Percentiles rank a stretch among this genome's conserved stretches.
These are phyloP conservation scores for Agrochola lota DNA, from an alignment of 2,888 invertebrate genomes.

Conservation along the genomic window DNA sequence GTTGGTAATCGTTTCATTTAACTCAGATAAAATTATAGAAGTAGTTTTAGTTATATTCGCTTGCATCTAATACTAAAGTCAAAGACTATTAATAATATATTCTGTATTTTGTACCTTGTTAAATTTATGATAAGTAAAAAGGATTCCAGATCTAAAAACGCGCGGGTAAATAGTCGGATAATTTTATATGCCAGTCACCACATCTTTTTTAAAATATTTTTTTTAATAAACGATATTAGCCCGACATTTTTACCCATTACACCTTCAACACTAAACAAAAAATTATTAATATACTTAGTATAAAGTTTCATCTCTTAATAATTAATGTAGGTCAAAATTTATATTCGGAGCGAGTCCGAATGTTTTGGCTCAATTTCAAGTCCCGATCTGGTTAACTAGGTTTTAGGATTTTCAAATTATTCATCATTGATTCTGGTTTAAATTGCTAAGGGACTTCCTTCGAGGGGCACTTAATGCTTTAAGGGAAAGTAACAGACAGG, in stretches of 20 bases:
- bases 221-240: background rate
- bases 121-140: background rate
- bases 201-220: background rate
- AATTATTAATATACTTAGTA: conserved; percentile 31
- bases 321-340: conserved; percentile 55
- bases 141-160: background rate
- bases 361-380: conserved; percentile 54
- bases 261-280: conserved; percentile 15
- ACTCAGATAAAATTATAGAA: background rate
- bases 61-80: background rate
- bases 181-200: background rate
- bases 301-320: conserved; percentile 47
- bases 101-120: background rate
- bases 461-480: conserved; percentile 23
- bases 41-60: background rate
- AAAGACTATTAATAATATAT: background rate
- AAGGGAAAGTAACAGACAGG: conserved; percentile 26
- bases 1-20: too few species aligned
- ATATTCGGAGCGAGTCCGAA: conserved; percentile 52
- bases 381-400: conserved; percentile 27
- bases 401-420: conserved; percentile 58
- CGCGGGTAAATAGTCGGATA: background rate
- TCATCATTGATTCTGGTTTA: conserved; percentile 59
- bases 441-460: conserved; percentile 52
- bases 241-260: background rate